Evolutionary conservation across 2,113 vertebrate species (phyloP).

Genomic region (Alexandromys fortis): DNA sequence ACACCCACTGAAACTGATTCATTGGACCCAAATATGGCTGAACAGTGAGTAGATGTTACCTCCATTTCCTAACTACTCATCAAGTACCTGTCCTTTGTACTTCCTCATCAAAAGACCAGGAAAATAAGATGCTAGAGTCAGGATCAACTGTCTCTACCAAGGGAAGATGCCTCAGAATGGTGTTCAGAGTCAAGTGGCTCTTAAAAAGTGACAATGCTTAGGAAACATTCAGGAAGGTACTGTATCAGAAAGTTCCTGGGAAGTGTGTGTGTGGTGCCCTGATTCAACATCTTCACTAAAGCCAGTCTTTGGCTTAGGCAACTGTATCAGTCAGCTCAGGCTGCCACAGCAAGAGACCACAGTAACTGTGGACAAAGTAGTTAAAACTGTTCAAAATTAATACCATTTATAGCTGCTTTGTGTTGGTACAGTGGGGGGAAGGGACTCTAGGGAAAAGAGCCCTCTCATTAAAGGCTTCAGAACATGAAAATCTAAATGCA

Average conservation of each 20-base stretch:
- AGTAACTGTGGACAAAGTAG: neutral
- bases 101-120: neutral
- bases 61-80: neutral
- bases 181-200: neutral
- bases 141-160: neutral
- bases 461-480: neutral
- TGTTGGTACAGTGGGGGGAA: too few relatives aligned
- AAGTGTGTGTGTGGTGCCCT: too few relatives aligned
- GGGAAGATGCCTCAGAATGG: neutral
- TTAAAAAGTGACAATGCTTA: neutral
- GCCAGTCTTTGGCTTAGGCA: neutral
- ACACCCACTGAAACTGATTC: conserved; percentile 86
- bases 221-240: neutral
- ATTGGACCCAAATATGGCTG: conserved; percentile 85
- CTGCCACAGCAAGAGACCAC: neutral
- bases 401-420: neutral
- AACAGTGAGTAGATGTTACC: conserved; percentile 88
- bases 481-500: neutral
- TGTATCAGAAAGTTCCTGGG: neutral
- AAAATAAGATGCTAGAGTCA: neutral
- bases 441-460: neutral
- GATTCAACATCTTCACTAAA: neutral
- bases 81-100: neutral
- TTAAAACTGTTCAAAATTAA: neutral
- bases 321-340: neutral